These are phyloP conservation scores for Protosalanx chinensis DNA, from an alignment of 2,797 vertebrate genomes.

Conservation along the genomic window DNA sequence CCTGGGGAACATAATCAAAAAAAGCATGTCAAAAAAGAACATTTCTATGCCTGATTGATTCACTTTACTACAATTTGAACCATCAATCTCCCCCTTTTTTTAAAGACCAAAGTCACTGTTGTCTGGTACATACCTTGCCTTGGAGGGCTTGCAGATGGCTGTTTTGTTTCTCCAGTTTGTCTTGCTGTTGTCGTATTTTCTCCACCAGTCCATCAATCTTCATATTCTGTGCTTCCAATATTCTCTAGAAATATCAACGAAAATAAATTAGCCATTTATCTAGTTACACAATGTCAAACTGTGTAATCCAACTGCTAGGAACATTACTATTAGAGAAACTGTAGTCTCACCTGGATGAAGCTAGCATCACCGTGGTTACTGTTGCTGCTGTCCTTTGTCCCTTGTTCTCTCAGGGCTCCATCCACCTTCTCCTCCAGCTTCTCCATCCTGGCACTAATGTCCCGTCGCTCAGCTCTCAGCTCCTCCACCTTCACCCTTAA, in stretches of 20 bases:
- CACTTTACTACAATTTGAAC: not conserved
- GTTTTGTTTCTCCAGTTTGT: conserved; percentile 90
- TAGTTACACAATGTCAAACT: not conserved
- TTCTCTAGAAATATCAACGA: conserved; percentile 59
- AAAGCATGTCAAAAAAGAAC: not conserved
- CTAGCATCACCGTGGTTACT: conserved; percentile 52
- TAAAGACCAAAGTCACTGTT: not conserved
- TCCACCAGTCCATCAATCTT: conserved; percentile 85
- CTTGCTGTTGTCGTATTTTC: conserved; percentile 88
- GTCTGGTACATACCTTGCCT: conserved; percentile 73
- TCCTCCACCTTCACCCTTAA: conserved; percentile 65
- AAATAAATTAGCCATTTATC: conserved; percentile 15
- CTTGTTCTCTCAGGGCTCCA: conserved; percentile 32
- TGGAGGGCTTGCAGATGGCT: conserved; percentile 84
- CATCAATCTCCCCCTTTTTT: not conserved
- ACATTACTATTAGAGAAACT: not conserved
- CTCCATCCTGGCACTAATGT: conserved; percentile 68
- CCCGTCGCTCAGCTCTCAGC: conserved; percentile 63
- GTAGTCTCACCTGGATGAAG: conserved; percentile 77
- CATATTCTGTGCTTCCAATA: conserved; percentile 82
- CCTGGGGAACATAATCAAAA: conserved; percentile 37
- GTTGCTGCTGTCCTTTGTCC: conserved; percentile 54
- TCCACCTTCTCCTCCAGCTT: conserved; percentile 72
- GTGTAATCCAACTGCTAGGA: not conserved
- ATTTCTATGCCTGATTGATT: not conserved